Evolutionary conservation across 1,140 invertebrate genomes (phyloP), one percentile per base, ranked within the genome.

Genomic region (Microplitis mediator): DNA sequence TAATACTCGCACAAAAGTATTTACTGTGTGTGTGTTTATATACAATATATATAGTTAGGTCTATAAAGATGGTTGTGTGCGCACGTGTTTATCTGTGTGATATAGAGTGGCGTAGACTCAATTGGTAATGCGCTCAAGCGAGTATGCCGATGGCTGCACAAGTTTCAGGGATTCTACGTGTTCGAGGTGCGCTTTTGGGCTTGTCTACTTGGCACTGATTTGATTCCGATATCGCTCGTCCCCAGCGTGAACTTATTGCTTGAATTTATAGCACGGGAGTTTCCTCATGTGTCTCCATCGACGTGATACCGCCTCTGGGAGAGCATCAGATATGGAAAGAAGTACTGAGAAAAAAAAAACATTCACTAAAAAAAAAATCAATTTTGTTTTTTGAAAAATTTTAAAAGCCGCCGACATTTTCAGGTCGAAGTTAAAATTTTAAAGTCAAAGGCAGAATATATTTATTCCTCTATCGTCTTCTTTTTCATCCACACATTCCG

Each of bases 151-250:
- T 51, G 45, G 56, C 56, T 68, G 71, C 71, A 73, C 71, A 73
- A 73, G 56, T 73, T 73, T 50, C 50, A 31, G 36, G 31, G 71
- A 62, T 67, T 68, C 58, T 73, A 67, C 58, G 71, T 68, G 71
- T 68, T 68, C 58, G 35, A 68, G 56, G 67, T 61, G 71, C 54
- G 65, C 71, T 45, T 61, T 45, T 45, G 14, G 62, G 51, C 62
- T 72, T 73, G 71, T 73, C 71, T 73, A 68, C 70, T 72, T 72
- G 62, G 62, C 70, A 65, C 71, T 75, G 74, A 75, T 75, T 75
- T 70, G 67, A 75, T 75, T 72, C 67, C 71, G 63, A 72, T 72
- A 75, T 72, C 68, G 36, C 64, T 45, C 58, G 62, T 60, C 73
- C 65, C 54, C 56, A 65, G 45, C 56, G 34, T 54, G 23, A 71